Percentiles rank a stretch among this genome's conserved stretches.
phyloP scores from a whole-genome alignment of 2,113 vertebrate species.

The Amia ocellicauda region DNA sequence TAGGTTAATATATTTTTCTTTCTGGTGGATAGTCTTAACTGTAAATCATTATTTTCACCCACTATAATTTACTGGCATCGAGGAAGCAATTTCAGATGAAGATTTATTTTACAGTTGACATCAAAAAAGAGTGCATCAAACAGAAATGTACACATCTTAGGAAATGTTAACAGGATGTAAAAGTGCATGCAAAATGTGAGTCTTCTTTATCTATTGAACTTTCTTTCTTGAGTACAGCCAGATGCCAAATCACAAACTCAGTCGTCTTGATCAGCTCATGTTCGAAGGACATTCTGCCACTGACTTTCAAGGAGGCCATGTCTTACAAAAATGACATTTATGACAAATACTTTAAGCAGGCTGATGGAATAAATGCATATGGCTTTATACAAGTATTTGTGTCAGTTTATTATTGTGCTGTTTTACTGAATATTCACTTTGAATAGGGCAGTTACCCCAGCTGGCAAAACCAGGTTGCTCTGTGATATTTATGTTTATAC shows the following conservation, averaged over 20 bases:
- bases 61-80: slow-evolving; percentile 36
- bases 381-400: slow-evolving; percentile 69
- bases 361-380: slow-evolving; percentile 65
- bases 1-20: not conserved
- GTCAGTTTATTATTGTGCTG: slow-evolving; percentile 65
- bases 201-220: slow-evolving; percentile 31
- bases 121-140: slow-evolving; percentile 59
- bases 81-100: slow-evolving; percentile 47
- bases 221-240: slow-evolving; percentile 56
- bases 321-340: slow-evolving; percentile 68
- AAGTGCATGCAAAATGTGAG: slow-evolving; percentile 69
- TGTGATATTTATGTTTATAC: slow-evolving; percentile 55
- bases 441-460: slow-evolving; percentile 58
- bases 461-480: slow-evolving; percentile 65
- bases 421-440: slow-evolving; percentile 54
- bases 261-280: slow-evolving; percentile 59
- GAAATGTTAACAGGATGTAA: slow-evolving; percentile 59
- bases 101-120: slow-evolving; percentile 65
- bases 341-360: slow-evolving; percentile 83
- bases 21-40: not conserved
- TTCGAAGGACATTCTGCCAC: slow-evolving; percentile 69
- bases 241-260: slow-evolving; percentile 60
- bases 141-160: slow-evolving; percentile 60
- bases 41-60: not conserved
- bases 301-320: slow-evolving; percentile 76